Conservation (phyloP, 2,797 vertebrate genomes). For the Chloroceryle inda region DNA sequence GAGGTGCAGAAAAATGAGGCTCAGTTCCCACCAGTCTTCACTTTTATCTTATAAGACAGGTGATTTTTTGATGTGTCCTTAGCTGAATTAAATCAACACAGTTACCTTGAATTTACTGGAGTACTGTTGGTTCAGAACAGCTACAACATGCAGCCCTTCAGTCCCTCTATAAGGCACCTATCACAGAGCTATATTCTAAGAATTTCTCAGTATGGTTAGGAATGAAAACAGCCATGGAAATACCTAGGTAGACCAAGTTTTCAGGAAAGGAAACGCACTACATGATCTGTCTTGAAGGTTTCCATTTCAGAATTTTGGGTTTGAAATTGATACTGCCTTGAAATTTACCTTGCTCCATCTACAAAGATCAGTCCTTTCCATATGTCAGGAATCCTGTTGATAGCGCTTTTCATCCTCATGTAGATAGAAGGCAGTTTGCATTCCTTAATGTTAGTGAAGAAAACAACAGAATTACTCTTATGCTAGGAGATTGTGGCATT, state of each 20-base stretch:
- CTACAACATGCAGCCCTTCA: not conserved
- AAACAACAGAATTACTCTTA: slow-evolving; percentile 65
- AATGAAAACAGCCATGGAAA: not conserved
- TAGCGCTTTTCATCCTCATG: not conserved
- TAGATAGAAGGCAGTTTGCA: not conserved
- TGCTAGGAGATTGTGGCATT: slow-evolving; percentile 27
- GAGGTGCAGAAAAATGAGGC: not conserved
- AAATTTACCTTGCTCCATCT: not conserved
- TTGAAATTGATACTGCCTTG: not conserved
- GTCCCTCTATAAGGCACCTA: not conserved
- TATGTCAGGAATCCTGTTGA: not conserved
- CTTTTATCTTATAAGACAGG: not conserved
- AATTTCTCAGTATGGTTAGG: not conserved
- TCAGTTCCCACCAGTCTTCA: not conserved
- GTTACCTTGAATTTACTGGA: not conserved
- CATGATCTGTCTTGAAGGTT: not conserved
- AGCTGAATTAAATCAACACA: not conserved
- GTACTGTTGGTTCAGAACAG: not conserved
- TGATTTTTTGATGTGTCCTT: not conserved
- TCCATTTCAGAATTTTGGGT: not conserved
- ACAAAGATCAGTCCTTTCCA: not conserved
- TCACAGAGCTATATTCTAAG: not conserved
- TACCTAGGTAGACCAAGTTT: not conserved
- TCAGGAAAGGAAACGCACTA: not conserved
- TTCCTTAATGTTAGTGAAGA: slow-evolving; percentile 26